Percentiles rank a stretch among this genome's conserved stretches.
Evolutionary conservation across 2,113 vertebrate genomes (phyloP).

Genomic region (Bujurquina vittata): DNA sequence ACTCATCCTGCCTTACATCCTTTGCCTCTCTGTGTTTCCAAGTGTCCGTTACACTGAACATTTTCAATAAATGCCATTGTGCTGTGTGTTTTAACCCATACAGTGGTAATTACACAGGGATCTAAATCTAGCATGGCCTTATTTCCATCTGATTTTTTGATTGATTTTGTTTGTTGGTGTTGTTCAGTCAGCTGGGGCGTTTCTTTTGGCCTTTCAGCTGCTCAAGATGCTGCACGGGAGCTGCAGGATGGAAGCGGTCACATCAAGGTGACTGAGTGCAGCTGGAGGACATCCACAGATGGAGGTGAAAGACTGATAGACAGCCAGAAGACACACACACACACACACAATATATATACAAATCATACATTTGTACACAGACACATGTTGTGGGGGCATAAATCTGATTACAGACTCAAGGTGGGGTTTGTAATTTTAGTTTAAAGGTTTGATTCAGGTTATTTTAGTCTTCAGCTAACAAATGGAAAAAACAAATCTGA

Average conservation of each 20-base stretch:
- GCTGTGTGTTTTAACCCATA: not conserved
- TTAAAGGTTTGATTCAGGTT: not conserved
- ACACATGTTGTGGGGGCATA: not conserved
- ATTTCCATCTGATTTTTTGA: not conserved
- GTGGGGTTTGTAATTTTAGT: not conserved
- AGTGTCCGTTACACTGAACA: too few relatives aligned
- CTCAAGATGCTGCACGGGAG: not conserved
- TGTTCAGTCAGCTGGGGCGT: not conserved
- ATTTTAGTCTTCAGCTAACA: not conserved
- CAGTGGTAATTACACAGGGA: not conserved
- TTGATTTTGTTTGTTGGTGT: not conserved
- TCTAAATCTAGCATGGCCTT: not conserved
- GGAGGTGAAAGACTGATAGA: not conserved
- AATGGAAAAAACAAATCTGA: not conserved
- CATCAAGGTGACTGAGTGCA: conserved; percentile 15
- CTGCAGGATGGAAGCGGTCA: not conserved
- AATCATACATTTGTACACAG: not conserved
- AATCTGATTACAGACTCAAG: not conserved
- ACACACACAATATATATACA: not conserved
- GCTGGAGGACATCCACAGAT: conserved; percentile 11
- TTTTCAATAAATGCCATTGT: not conserved
- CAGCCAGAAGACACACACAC: not conserved
- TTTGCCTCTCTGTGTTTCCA: not conserved
- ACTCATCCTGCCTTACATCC: fast-evolving
- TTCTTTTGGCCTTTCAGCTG: not conserved